Conservation (phyloP, 2,113 vertebrate genomes). For the Myrmophylax atrothorax region DNA sequence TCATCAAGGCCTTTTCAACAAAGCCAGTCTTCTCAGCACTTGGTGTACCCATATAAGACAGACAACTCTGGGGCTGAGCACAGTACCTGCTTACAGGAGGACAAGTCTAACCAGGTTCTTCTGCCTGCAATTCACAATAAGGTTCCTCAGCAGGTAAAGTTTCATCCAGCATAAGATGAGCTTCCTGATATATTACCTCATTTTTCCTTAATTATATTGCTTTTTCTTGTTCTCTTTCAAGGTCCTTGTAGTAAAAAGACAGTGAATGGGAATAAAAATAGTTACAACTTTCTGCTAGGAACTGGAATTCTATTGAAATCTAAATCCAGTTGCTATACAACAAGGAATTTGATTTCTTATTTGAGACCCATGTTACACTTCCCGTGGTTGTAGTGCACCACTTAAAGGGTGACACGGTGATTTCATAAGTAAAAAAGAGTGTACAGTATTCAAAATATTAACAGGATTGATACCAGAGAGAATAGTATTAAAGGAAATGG, state of each 20-base stretch:
- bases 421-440: background rate
- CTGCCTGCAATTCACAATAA: conserved; percentile 84
- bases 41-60: conserved; percentile 73
- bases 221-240: background rate
- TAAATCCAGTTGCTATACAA: background rate
- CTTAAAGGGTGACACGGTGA: background rate
- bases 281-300: background rate
- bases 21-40: conserved; percentile 75
- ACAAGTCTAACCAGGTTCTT: conserved; percentile 69
- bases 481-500: background rate
- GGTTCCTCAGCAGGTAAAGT: conserved; percentile 73
- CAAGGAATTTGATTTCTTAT: background rate
- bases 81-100: conserved; percentile 66
- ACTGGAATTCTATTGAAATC: background rate
- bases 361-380: background rate
- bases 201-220: background rate
- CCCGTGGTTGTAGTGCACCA: background rate
- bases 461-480: background rate
- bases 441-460: background rate
- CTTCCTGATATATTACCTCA: background rate
- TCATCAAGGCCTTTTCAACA: conserved; percentile 82
- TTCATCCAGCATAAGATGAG: background rate
- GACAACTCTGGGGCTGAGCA: conserved; percentile 71
- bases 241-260: background rate
- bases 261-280: background rate